Percentiles rank a stretch among this genome's conserved stretches.
These are phyloP conservation scores for Himalopsyche phryganea DNA, from an alignment of 1,140 invertebrate species.

Conservation along the genomic window DNA sequence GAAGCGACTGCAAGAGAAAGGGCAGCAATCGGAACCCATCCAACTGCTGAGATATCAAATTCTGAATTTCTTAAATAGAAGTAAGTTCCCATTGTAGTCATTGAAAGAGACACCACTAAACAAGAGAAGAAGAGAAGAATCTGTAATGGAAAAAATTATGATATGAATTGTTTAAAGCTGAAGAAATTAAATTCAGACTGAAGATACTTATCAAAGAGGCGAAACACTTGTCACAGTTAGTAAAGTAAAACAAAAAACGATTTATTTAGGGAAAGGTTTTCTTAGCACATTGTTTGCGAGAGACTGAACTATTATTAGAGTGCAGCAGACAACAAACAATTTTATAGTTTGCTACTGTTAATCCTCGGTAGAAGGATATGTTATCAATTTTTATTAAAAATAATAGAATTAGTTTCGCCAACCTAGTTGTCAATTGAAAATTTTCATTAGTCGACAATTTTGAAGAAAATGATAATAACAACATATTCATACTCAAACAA, in stretches of 20 bases:
- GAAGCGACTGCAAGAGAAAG: conserved; percentile 37
- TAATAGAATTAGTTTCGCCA: too few species aligned
- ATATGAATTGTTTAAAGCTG: background rate
- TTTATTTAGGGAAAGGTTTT: background rate
- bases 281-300: background rate
- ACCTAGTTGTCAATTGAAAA: too few species aligned
- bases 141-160: conserved; percentile 6
- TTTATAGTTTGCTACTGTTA: too few species aligned
- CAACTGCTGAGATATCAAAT: conserved; percentile 15
- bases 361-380: too few species aligned
- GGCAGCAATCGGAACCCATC: conserved; percentile 28
- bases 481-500: too few species aligned
- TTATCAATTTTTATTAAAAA: too few species aligned
- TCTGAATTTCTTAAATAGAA: conserved; percentile 3
- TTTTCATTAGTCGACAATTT: too few species aligned
- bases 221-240: background rate
- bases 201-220: background rate
- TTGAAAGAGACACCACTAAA: background rate
- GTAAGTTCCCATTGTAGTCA: conserved; percentile 12
- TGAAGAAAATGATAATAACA: too few species aligned
- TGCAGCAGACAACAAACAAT: background rate
- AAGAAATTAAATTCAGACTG: background rate
- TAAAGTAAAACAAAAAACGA: background rate
- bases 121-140: conserved; percentile 15
- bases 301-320: background rate